Evolutionary conservation across 2,888 invertebrate species (phyloP), one percentile per base, ranked within the genome.

Genomic region (Dioctria linearis): DNA sequence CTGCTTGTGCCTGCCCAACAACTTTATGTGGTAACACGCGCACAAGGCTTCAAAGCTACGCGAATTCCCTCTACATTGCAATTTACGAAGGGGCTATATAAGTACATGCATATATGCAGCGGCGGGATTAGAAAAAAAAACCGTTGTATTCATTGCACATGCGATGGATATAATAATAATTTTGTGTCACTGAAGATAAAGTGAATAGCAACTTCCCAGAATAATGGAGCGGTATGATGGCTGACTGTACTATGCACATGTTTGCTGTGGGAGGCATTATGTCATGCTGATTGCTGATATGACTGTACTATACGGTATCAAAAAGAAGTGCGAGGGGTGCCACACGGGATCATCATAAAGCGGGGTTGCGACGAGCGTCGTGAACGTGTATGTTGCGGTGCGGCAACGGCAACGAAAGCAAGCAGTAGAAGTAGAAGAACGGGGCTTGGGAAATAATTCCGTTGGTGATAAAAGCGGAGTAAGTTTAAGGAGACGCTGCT

Each of bases 21-120:
- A 79, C 54, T 57, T 59, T 54, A 76, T 66, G 79, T 66, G 61
- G 69, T 61, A 79, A 75, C 59, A 79, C 79, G 65, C 79, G 79
- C 78, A 73, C 79, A 80, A 13, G 67, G 13, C 67, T 11, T 5
- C 9, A 66, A 43, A 13, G 42, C 67, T 51, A 67, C 2, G 25
- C 2, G 25, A 25, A 2, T 1, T 25, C 25, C 25, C 25, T 25
- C 25, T 25, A 25, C 25, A 25, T 25, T 25, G 25, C 25, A 25
- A 25, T 25, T 25, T 25, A 25, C 25, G 2, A 25, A 25, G 25
- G 25, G 25, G 25, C 25, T 25, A 25, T 25, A n/a, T n/a, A n/a
- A n/a, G n/a, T n/a, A n/a, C n/a, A n/a, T n/a, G n/a, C n/a, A n/a
- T n/a, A 2, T 2, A 25, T 25, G 25, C 25, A 25, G 25, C 25